phyloP scores from a whole-genome alignment of 1,140 invertebrate species.

The Druon quercuslanigerum region DNA sequence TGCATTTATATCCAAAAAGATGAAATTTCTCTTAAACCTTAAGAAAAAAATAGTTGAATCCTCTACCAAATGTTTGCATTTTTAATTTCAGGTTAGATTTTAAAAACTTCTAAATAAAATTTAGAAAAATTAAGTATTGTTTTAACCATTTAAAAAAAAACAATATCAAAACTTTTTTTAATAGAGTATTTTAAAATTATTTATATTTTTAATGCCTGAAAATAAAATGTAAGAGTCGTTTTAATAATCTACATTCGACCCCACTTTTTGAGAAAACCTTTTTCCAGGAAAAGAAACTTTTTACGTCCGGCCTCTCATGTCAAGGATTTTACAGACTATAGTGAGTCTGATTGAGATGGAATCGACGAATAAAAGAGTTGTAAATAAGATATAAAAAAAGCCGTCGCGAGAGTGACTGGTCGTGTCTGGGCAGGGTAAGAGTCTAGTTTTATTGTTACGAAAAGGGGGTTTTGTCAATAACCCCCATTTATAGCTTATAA shows the following conservation, averaged over 20 bases:
- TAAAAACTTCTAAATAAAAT: too few species aligned
- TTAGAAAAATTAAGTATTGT: too few species aligned
- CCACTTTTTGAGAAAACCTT: slow-evolving; percentile 39
- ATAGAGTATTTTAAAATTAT: too few species aligned
- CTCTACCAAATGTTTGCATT: too few species aligned
- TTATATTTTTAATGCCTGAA: neutral
- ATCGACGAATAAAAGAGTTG: slow-evolving; percentile 75
- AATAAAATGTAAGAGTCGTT: slow-evolving; percentile 4
- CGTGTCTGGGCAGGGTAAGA: slow-evolving; percentile 68
- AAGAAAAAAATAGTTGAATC: too few species aligned
- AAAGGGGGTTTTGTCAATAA: slow-evolving; percentile 68
- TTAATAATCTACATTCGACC: slow-evolving; percentile 27
- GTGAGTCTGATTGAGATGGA: slow-evolving; percentile 74
- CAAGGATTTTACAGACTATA: slow-evolving; percentile 33
- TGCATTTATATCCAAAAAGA: too few species aligned
- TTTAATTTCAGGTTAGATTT: too few species aligned
- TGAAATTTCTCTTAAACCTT: too few species aligned
- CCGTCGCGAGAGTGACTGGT: slow-evolving; percentile 66
- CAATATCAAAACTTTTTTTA: too few species aligned
- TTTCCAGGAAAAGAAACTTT: slow-evolving; percentile 37
- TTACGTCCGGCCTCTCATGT: neutral
- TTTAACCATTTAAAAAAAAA: too few species aligned
- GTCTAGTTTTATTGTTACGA: slow-evolving; percentile 72
- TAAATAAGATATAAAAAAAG: slow-evolving; percentile 76
- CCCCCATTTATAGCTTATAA: slow-evolving; percentile 76